A percentile compares a stretch with the other conserved stretches of the same genome.
Conservation (phyloP, 2,888 invertebrate species). For the Dichetophora obliterata region DNA sequence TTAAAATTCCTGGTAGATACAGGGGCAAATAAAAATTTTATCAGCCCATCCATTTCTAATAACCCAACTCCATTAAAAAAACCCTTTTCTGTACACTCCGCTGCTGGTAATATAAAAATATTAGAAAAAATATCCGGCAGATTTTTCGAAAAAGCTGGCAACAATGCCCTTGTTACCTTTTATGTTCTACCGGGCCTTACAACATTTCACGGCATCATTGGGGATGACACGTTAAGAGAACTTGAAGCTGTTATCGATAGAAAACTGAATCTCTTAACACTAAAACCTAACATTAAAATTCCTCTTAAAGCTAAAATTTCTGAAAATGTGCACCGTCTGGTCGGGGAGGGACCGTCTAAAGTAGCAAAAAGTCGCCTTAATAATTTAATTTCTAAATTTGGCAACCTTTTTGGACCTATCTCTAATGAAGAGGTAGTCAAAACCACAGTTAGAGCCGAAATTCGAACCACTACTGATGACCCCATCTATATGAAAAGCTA, state of each 20-base stretch:
- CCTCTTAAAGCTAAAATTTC: constrained; percentile 22
- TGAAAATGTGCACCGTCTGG: not conserved
- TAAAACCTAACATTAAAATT: too few species aligned
- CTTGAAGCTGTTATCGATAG: too few species aligned
- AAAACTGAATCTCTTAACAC: too few species aligned
- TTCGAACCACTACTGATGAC: too few species aligned
- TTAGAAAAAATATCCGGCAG: not conserved
- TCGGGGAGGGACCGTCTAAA: not conserved
- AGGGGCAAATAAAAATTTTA: not conserved
- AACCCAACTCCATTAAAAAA: not conserved
- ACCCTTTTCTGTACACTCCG: not conserved
- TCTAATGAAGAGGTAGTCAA: too few species aligned
- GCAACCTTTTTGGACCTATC: too few species aligned
- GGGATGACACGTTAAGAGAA: too few species aligned
- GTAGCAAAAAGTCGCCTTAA: too few species aligned
- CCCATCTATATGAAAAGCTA: too few species aligned
- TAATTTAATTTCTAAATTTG: too few species aligned
- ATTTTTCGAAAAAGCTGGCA: not conserved
- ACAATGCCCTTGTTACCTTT: not conserved
- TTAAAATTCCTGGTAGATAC: not conserved
- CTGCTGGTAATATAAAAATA: not conserved
- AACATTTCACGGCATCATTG: not conserved
- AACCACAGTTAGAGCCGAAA: too few species aligned
- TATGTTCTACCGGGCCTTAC: constrained; percentile 4
- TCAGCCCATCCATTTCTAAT: not conserved